These are phyloP conservation scores for Agonopterix alstromeriana DNA, from an alignment of 2,888 invertebrate genomes.

Conservation along the genomic window DNA sequence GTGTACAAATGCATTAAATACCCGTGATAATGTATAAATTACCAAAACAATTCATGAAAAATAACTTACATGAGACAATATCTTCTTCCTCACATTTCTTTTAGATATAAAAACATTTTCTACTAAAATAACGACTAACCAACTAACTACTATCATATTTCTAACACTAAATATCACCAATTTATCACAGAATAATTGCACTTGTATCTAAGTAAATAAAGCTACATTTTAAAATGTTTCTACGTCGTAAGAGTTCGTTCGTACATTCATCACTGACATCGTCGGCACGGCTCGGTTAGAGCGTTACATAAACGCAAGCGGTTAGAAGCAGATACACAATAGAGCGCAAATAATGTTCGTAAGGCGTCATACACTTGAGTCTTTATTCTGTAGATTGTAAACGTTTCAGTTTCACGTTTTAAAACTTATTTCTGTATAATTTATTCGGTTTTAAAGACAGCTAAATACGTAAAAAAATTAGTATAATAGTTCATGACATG, in stretches of 20 bases:
- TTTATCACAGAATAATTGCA: constrained; percentile 46
- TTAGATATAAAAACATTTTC: constrained; percentile 31
- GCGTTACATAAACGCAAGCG: constrained; percentile 35
- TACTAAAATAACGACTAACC: constrained; percentile 39
- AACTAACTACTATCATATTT: constrained; percentile 60
- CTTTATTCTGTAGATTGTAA: too few relatives aligned
- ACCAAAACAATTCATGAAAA: too few relatives aligned
- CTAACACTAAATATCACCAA: constrained; percentile 34
- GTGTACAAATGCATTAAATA: too few relatives aligned
- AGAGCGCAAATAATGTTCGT: constrained; percentile 4
- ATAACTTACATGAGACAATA: constrained; percentile 29
- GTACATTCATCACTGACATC: neutral
- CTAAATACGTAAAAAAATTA: too few relatives aligned
- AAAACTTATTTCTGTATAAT: too few relatives aligned
- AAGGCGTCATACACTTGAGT: neutral
- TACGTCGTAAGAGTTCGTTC: neutral
- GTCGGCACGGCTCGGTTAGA: neutral
- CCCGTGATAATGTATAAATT: too few relatives aligned
- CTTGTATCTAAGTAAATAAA: constrained; percentile 2
- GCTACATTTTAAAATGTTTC: constrained; percentile 12
- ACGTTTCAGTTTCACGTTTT: too few relatives aligned
- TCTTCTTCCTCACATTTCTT: constrained; percentile 27
- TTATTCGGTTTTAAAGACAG: too few relatives aligned
- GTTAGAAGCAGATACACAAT: constrained; percentile 35
- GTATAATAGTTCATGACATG: too few relatives aligned